Evolutionary conservation across 2,113 vertebrate genomes (phyloP).

Genomic region (Elgaria multicarinata): DNA sequence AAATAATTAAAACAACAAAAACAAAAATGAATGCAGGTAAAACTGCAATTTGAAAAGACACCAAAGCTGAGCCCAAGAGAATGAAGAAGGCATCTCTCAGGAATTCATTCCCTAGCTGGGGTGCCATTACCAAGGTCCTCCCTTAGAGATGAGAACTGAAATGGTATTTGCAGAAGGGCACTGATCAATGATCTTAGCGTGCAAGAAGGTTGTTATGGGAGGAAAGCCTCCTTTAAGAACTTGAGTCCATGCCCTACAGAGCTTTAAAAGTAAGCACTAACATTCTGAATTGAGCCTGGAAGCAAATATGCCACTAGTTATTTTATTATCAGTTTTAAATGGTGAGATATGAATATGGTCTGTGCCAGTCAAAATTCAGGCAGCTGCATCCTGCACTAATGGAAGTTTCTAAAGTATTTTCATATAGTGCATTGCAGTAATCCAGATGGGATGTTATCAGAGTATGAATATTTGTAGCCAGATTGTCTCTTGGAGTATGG

Average conservation of each 20-base stretch:
- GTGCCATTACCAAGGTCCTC: not conserved
- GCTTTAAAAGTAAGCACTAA: not conserved
- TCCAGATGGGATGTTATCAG: not conserved
- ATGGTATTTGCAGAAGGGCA: not conserved
- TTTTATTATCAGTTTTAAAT: not conserved
- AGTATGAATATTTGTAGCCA: not conserved
- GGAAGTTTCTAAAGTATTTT: not conserved
- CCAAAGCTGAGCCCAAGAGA: no score
- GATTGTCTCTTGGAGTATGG: not conserved
- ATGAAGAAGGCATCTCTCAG: no score
- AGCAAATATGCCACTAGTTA: not conserved
- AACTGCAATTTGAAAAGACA: not conserved
- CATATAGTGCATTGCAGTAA: not conserved
- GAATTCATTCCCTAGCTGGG: not conserved
- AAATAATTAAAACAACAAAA: not conserved
- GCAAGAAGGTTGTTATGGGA: not conserved
- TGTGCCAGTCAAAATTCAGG: not conserved
- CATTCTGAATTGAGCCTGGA: not conserved
- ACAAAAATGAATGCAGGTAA: not conserved
- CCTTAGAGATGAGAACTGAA: not conserved
- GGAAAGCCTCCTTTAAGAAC: not conserved
- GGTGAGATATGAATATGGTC: not conserved
- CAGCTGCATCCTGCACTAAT: not conserved
- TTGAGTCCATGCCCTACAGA: not conserved
- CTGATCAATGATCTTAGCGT: not conserved